Base-by-base conservation (phyloP, 2,113 vertebrate genomes). In the Tylochromis polylepis region DNA sequence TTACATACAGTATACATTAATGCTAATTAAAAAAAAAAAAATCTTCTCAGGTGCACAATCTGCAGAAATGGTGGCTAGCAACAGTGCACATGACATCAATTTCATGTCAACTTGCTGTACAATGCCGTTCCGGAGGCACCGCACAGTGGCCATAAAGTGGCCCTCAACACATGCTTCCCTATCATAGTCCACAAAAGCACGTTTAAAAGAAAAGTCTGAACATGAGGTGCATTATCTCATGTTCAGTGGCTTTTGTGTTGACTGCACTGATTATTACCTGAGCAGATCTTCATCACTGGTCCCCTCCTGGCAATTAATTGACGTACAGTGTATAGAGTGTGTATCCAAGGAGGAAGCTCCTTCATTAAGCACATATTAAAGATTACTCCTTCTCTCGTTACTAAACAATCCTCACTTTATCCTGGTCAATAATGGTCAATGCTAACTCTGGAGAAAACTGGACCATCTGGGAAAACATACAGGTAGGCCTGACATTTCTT, bases 81-180 rank as follows among this genome's bases (percentile, higher is more conserved):
- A 31, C 58, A 31, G 58, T 18, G 5, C 27, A 60, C 58, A 60
- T 59, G 27, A 59, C 18, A 2, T 59, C 57, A 29, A 24, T 59
- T 59, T 59, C 24, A 59, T 60, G 58, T 60, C 8, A 31, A 11
- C 27, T 20, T 60, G 2, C 29, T 58, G 58, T 60, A 2, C 18
- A 1, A 1, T 60, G 58, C 27, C 1, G 8, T 18, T 60, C 1
- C 31, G 2, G 0, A 60, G 31, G 1, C 5, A 60, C 27, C 18
- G 1, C 27, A 60, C 58, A 16, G 38, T 11, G 38, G 10, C 10
- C 0, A 60, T 31, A 31, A 59, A 59, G 31, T 59, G 57, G 8
- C 27, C 58, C 58, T 60, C 27, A 3, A 60, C 58, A 60, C 58
- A 22, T 67, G 34, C 20, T 67, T 67, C 0, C 34, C 11, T 22